Conservation (phyloP, 2,888 invertebrate species). For the Sphaerophoria taeniata region DNA sequence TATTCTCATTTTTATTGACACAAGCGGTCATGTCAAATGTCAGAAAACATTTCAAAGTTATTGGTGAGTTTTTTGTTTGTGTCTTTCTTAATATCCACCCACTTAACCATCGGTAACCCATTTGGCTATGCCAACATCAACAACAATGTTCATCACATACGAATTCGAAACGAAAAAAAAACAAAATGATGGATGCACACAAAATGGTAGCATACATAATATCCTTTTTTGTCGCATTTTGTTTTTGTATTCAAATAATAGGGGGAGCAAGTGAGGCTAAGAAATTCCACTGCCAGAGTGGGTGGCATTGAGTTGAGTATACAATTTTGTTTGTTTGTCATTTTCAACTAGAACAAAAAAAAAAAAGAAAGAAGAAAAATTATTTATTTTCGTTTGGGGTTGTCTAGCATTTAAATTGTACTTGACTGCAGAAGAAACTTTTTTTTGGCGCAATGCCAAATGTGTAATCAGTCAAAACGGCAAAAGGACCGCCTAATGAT, state of each 20-base stretch:
- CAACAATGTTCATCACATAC: conserved; percentile 33
- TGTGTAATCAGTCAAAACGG: conserved; percentile 39
- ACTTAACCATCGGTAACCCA: conserved; percentile 62
- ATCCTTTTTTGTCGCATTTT: conserved; percentile 26
- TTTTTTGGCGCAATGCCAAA: conserved; percentile 63
- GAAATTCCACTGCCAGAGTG: background rate
- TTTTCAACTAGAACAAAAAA: background rate
- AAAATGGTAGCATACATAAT: conserved; percentile 8
- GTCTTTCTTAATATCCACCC: conserved; percentile 30
- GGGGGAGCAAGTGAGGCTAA: conserved; percentile 49
- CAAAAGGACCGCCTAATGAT: conserved; percentile 32
- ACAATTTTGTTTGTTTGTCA: background rate
- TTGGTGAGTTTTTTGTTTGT: conserved; percentile 11
- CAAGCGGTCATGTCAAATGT: conserved; percentile 69
- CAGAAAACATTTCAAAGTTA: conserved; percentile 59
- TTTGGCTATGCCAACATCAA: conserved; percentile 55
- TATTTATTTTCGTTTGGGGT: conserved; percentile 66
- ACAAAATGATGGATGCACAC: conserved; percentile 57
- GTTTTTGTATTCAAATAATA: conserved; percentile 28
- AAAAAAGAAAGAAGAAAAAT: conserved; percentile 18
- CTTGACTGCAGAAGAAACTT: conserved; percentile 61
- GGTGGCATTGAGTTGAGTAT: conserved; percentile 7
- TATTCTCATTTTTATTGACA: conserved; percentile 64
- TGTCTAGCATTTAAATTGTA: conserved; percentile 64
- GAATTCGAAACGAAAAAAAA: conserved; percentile 60